A percentile compares a stretch with the other conserved stretches of the same genome.
These are phyloP conservation scores for Chaitophorus viminalis DNA, from an alignment of 2,888 invertebrate genomes.

Conservation along the genomic window DNA sequence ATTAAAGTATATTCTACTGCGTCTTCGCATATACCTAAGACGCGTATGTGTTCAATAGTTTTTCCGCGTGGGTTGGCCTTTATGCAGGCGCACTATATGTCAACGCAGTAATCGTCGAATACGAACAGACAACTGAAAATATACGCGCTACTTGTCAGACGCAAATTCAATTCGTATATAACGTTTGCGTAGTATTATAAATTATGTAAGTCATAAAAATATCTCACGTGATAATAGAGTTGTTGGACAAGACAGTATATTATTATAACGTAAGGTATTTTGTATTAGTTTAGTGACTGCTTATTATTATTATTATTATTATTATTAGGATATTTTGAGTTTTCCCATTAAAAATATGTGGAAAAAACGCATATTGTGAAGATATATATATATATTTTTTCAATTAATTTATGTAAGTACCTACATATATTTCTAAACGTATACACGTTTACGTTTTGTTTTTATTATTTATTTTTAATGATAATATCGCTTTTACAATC, in stretches of 20 bases:
- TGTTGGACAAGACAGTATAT: background rate
- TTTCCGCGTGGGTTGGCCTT: background rate
- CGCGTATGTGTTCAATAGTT: background rate
- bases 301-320: background rate
- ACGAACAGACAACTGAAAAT: background rate
- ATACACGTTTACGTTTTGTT: background rate
- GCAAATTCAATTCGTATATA: constrained; percentile 23
- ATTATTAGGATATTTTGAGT: background rate
- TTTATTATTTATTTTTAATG: background rate
- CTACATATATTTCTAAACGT: no score
- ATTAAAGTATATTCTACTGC: background rate
- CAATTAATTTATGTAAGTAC: no score
- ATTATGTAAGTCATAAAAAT: background rate
- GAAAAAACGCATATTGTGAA: no score
- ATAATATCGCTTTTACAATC: background rate
- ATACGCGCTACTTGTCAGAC: background rate
- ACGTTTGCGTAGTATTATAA: background rate
- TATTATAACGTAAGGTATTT: background rate
- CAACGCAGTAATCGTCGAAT: background rate
- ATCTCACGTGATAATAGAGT: background rate
- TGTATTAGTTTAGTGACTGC: background rate
- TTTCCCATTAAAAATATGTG: background rate
- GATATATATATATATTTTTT: no score
- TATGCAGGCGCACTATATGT: background rate
- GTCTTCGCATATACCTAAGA: background rate